Evolutionary conservation across 2,888 invertebrate species (phyloP), one percentile per base, ranked within the genome.

Genomic region (Calephelis perditalis): DNA sequence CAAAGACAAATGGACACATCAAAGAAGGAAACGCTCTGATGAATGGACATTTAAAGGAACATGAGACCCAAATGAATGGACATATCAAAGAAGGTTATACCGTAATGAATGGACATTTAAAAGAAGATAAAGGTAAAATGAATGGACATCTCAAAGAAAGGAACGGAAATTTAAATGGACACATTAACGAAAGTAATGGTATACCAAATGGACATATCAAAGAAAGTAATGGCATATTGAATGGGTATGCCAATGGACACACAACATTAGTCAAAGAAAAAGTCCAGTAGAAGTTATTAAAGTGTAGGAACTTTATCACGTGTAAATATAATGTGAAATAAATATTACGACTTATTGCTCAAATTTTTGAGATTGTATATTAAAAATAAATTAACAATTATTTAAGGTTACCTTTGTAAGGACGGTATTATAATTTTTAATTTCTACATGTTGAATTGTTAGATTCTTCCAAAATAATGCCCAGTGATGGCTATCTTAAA

Each of bases 191-290:
- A 10, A 76, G 75, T 58, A 56, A 37, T 46, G 15, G 46, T 45
- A 55, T n/a, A 11, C 5, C 60, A 26, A 56, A 63, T 44, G 67
- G 64, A 49, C 63, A 60, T 40, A 47, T 60, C 26, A 67, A 68
- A 44, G 60, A 60, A 35, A 66, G 40, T 40, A 40, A 64, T 40
- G 68, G 71, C 63, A 61, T 74, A 47, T 70, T 67, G 57, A 82
- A 82, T 61, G 79, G 81, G 44, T 76, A 73, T 66, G 69, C 73
- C 63, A 83, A 82, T 61, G 79, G 81, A 44, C 76, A 73, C 66
- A 69, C 73, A 63, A 83, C 62, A 66, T 68, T 63, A 73, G n/a
- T 72, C 59, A 88, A 88, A 73, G 79, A 82, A 73, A 88, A 88
- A 75, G 70, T 81, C 68, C 88, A 84, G 75, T 88, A 88, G 73